Base-by-base conservation (phyloP, 2,113 vertebrate species). In the Misgurnus mizolepis region DNA sequence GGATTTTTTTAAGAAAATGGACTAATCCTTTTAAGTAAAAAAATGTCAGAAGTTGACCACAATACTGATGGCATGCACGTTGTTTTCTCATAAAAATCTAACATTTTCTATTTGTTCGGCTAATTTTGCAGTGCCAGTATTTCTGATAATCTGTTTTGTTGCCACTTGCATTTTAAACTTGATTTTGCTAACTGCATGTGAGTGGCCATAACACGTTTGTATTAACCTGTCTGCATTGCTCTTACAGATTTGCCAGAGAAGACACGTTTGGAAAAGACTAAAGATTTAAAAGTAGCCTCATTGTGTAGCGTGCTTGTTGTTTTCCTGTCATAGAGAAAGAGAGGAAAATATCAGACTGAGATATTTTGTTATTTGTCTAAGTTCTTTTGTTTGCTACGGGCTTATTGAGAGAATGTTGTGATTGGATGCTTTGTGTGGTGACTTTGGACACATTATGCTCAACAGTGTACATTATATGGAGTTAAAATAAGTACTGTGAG, bases 181-280 rank as follows among this genome's bases (percentile, higher is more conserved):
- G 78, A 76, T 82, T 88, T 88, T 87, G 34, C 82, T 79, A 79
- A 64, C 79, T 81, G 50, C 71, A 58, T 85, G 90, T 89, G 82
- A 75, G 85, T 87, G 76, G 82, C 43, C 84, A 45, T 85, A 87
- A 90, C 86, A 18, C 67, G 41, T 86, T 86, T 91, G 65, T 92
- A 93, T 95, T 99, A 99, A 99, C 95, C 90, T 94, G 93, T 99
- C 93, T 99, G 96, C 97, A 95, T 98, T 99, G 97, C 97, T 95
- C 93, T 95, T 97, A 93, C 97, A 98, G 97, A 98, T 98, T 34
- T 93, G 84, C 90, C 91, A 86, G 87, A 82, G 90, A 90, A 85
- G 92, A 92, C 89, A 93, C 91, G 88, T 92, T 85, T 53, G 75
- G 89, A 86, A 87, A 89, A 82, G 90, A 89, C 93, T 91, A 91